Conservation (phyloP, 92 coral and sea anemone genomes). For the Montipora capitata region DNA sequence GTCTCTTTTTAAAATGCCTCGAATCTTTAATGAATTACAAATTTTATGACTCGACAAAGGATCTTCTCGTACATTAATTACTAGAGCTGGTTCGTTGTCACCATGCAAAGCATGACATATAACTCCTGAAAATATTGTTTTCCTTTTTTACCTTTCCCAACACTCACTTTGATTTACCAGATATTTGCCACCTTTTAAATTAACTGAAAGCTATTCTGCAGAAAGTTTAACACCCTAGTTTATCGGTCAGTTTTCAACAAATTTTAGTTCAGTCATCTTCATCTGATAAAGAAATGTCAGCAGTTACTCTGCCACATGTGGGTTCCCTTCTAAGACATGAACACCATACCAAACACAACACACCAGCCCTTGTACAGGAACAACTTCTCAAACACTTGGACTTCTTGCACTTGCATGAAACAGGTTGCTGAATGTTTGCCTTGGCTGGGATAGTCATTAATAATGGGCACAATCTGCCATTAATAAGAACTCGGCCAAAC, state of each 20-base stretch:
- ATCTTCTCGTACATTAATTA: background rate
- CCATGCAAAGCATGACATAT: too few species aligned
- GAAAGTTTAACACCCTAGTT: too few species aligned
- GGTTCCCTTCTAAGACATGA: conserved; percentile 24
- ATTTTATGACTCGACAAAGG: too few species aligned
- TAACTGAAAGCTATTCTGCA: too few species aligned
- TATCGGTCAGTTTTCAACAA: too few species aligned
- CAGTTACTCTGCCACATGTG: conserved; percentile 10
- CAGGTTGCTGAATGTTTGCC: conserved; percentile 25
- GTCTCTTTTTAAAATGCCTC: too few species aligned
- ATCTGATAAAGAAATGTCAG: conserved; percentile 12
- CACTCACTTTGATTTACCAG: too few species aligned
- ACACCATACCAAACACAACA: conserved; percentile 24
- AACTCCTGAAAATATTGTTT: too few species aligned
- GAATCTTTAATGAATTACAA: too few species aligned
- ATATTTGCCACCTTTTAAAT: too few species aligned
- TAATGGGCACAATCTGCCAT: conserved; percentile 46
- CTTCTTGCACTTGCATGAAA: conserved; percentile 16
- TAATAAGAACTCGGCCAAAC: conserved; percentile 43
- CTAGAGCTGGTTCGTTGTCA: too few species aligned
- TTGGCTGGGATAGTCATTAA: conserved; percentile 53
- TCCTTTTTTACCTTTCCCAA: too few species aligned
- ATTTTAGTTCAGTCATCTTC: background rate
- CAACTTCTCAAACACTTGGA: conserved; percentile 26
- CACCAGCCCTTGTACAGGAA: conserved; percentile 29